Base-by-base conservation (phyloP, 92 coral and sea anemone species). In the Metridium senile region DNA sequence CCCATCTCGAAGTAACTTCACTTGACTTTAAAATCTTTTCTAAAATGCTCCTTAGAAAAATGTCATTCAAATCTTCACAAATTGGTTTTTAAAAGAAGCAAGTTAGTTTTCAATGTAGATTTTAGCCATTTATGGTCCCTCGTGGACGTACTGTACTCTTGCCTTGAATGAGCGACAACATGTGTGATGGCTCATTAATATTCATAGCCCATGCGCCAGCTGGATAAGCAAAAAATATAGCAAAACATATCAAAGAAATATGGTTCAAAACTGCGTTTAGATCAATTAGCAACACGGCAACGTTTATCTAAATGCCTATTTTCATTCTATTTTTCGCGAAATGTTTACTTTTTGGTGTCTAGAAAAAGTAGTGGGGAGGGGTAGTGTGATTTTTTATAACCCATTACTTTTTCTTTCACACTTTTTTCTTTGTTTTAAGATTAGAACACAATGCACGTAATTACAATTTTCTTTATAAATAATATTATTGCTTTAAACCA, bases 181-280 rank as follows among this genome's bases (percentile, higher is more conserved):
- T 16, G 4, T 3, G n/a, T 54, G n/a, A 54, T 23, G 6, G 20
- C 69, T 63, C 69, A 63, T 63, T 30, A 63, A 63, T 63, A 63
- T 63, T 63, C 69, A 63, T 8, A 63, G 26, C n/a, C n/a, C n/a
- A n/a, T 30, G 10, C 23, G 43, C 43, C 69, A 63, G 69, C 69
- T 63, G 69, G 0, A 63, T 27, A 21, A 63, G 22, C 29, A 28
- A 0, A 63, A 63, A 13, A 1, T 21, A 29, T 1, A 28, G 65
- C 32, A 23, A 59, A 59, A 59, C 61, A 21, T 3, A 16, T 54
- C 21, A 9, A 21, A 10, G 2, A 59, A 11, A 59, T 26, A 1
- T 13, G 10, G 32, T 7, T 8, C 65, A 59, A 21, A 54, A 2
- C 30, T 2, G 32, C 30, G 11, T 59, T 59, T 18, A 22, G 1